Conservation (phyloP, 2,113 vertebrate species). For the Halcyon malimbica region DNA sequence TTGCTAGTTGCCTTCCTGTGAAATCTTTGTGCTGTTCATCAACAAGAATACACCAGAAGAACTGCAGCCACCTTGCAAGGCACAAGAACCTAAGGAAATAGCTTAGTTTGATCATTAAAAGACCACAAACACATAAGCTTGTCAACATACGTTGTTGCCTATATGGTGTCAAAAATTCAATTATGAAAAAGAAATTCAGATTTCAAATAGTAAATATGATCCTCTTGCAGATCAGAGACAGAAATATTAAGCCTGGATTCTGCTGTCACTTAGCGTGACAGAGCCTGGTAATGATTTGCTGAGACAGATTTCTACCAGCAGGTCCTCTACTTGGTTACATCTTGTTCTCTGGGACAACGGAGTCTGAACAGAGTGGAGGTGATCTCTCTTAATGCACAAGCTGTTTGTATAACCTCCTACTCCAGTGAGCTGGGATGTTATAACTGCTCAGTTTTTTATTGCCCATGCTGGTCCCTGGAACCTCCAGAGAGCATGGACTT, state of each 20-base stretch:
- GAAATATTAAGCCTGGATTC: background rate
- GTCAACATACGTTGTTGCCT: background rate
- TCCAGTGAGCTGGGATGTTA: background rate
- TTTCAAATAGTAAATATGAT: background rate
- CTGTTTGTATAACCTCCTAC: background rate
- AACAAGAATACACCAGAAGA: background rate
- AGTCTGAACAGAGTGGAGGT: background rate
- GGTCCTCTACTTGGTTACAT: background rate
- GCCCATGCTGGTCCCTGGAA: background rate
- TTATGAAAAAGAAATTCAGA: background rate
- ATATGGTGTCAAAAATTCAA: background rate
- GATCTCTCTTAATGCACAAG: background rate
- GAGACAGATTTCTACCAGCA: background rate
- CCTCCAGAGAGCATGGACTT: background rate
- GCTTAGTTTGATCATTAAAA: background rate
- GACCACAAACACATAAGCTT: background rate
- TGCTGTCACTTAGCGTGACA: background rate
- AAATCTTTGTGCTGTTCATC: background rate
- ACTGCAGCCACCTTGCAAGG: background rate
- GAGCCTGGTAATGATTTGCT: accelerated
- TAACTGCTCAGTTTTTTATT: background rate
- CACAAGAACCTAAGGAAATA: background rate
- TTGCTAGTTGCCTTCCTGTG: background rate
- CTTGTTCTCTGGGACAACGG: background rate
- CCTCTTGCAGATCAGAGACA: background rate